phyloP scores from a whole-genome alignment of 2,797 vertebrate species.

The Neostethus bicornis region DNA sequence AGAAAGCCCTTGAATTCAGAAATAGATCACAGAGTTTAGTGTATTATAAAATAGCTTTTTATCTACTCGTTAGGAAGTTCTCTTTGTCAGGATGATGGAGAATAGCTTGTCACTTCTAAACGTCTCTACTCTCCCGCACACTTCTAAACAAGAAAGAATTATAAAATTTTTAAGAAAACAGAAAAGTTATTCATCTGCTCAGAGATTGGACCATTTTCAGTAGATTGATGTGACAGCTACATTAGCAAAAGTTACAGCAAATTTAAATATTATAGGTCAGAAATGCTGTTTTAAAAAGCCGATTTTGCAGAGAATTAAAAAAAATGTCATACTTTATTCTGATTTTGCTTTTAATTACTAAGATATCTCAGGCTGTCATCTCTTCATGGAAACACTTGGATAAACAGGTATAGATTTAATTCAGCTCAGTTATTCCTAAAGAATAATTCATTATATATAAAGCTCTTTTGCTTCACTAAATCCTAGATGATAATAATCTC shows the following conservation, averaged over 20 bases:
- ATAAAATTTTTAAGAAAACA: constrained; percentile 4
- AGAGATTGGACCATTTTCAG: not conserved
- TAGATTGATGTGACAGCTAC: not conserved
- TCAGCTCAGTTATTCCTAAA: constrained; percentile 36
- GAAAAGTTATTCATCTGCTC: not conserved
- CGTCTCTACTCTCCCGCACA: not conserved
- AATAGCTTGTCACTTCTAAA: not conserved
- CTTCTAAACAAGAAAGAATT: not conserved
- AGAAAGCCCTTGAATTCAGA: constrained; percentile 31
- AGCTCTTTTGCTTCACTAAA: not conserved
- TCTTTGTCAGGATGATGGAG: constrained; percentile 29
- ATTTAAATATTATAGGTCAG: not conserved
- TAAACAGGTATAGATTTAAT: constrained; percentile 43
- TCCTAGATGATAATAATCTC: constrained; percentile 46
- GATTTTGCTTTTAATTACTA: constrained; percentile 34
- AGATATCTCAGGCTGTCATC: constrained; percentile 21
- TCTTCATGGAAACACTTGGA: constrained; percentile 16
- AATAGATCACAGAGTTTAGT: constrained; percentile 35
- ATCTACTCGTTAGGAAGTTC: constrained; percentile 23
- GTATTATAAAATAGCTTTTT: constrained; percentile 37
- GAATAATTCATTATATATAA: constrained; percentile 2
- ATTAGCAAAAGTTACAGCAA: not conserved
- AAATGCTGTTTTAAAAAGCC: constrained; percentile 1
- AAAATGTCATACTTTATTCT: constrained; percentile 26
- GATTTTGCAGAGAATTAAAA: not conserved